Evolutionary conservation across 2,797 vertebrate species (phyloP).

Genomic region (Microctenopoma lineatum): DNA sequence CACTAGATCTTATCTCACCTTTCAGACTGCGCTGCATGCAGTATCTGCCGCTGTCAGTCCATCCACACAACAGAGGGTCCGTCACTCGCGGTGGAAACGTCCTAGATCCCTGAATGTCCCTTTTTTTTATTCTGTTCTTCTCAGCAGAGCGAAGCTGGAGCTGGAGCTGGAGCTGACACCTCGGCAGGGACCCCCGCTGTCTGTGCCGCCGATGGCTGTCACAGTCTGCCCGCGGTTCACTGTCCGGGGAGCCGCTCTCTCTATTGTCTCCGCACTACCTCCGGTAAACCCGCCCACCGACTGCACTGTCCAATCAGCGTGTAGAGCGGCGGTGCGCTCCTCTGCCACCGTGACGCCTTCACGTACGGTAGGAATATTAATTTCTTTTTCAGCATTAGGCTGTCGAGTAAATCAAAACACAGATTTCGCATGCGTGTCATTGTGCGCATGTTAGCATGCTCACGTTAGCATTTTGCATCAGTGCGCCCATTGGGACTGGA

Average conservation of each 20-base stretch:
- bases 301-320: conserved; percentile 67
- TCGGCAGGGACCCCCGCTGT: background rate
- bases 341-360: conserved; percentile 34
- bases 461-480: too few relatives aligned
- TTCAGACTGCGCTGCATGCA: conserved; percentile 42
- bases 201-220: background rate
- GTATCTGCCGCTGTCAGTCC: conserved; percentile 53
- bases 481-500: too few relatives aligned
- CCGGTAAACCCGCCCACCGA: conserved; percentile 57
- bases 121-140: background rate
- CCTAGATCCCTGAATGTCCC: background rate
- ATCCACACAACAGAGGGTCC: conserved; percentile 14
- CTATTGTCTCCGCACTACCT: conserved; percentile 75
- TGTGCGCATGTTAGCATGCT: background rate
- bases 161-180: background rate
- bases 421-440: background rate
- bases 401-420: background rate
- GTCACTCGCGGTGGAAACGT: background rate
- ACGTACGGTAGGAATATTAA: rapidly evolving
- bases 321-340: conserved; percentile 42
- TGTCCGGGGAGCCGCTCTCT: conserved; percentile 25
- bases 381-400: too few relatives aligned
- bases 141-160: background rate
- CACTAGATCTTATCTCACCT: conserved; percentile 50
- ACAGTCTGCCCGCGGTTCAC: background rate